A percentile compares a stretch with the other conserved stretches of the same genome.
Evolutionary conservation across 2,113 vertebrate genomes (phyloP).

Genomic region (Hemichromis elongatus): DNA sequence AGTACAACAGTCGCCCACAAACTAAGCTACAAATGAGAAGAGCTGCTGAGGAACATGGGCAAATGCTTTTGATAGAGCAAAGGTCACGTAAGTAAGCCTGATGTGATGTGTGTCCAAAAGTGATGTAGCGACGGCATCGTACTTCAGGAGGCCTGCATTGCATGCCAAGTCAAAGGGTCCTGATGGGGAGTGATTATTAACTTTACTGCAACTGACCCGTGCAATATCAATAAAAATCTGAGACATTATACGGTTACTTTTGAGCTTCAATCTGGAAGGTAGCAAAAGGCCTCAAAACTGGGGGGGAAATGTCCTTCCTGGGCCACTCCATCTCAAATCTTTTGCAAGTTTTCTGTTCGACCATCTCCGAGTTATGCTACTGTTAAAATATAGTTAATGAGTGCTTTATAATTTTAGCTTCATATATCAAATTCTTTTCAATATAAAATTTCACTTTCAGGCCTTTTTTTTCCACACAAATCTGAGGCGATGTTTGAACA

Average conservation of each 20-base stretch:
- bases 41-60: neutral
- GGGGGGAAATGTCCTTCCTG: neutral
- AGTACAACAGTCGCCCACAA: neutral
- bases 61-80: neutral
- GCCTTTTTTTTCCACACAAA: neutral
- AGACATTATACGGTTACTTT: neutral
- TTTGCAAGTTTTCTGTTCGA: neutral
- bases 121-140: neutral
- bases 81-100: neutral
- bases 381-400: neutral
- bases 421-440: neutral
- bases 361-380: neutral
- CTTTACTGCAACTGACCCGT: neutral
- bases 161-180: too few species aligned
- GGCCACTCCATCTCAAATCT: accelerated
- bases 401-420: neutral
- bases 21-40: neutral
- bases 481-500: neutral
- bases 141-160: neutral
- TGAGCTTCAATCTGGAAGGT: neutral
- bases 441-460: neutral
- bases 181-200: too few species aligned
- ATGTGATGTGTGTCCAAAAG: neutral
- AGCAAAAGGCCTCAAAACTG: neutral
- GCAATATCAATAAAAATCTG: neutral